Evolutionary conservation across 2,797 vertebrate species (phyloP), one percentile per base, ranked within the genome.

Genomic region (Apodemus agrarius): DNA sequence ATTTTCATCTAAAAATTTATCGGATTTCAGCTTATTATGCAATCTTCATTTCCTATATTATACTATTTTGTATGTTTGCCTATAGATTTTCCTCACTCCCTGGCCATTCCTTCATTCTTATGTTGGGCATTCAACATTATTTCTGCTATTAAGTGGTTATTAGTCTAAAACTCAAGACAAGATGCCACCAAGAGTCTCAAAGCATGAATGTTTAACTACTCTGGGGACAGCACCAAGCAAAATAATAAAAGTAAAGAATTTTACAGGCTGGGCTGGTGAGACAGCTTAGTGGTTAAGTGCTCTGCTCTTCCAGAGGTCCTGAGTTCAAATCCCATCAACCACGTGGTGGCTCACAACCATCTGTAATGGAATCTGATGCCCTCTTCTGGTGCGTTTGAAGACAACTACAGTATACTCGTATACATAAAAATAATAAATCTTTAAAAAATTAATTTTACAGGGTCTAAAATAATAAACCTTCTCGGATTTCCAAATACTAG

Each of bases 201-300:
- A 85, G 17, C 93, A 91, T 57, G 83, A 91, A 0, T 85, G 14
- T 59, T 91, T 89, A 95, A 91, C 85, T 92, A 54, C 8, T 92
- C 34, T 86, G 34, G n/a, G 94, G 31, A 83, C 0, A 76, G 31
- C 22, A 95, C 49, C 43, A 86, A 95, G 75, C 40, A 91, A 94
- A 92, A 86, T 21, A 86, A 80, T 57, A 94, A 80, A 84, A 86
- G 43, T n/a, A 52, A 94, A 86, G 54, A 75, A 40, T 29, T 46
- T 93, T 79, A 72, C 26, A 65, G 63, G 63, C 26, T 65, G 26
- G 26, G 63, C 63, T 65, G 5, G 13, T 31, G 63, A 65, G 63
- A 31, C 31, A 4, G 5, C 12, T 65, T 29, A 65, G 63, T 65
- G 29, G 29, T 65, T 65, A 31, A 65, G 63, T 31, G 13, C 29